Base-by-base conservation (phyloP, 2,113 vertebrate species). In the Oophaga pumilio region DNA sequence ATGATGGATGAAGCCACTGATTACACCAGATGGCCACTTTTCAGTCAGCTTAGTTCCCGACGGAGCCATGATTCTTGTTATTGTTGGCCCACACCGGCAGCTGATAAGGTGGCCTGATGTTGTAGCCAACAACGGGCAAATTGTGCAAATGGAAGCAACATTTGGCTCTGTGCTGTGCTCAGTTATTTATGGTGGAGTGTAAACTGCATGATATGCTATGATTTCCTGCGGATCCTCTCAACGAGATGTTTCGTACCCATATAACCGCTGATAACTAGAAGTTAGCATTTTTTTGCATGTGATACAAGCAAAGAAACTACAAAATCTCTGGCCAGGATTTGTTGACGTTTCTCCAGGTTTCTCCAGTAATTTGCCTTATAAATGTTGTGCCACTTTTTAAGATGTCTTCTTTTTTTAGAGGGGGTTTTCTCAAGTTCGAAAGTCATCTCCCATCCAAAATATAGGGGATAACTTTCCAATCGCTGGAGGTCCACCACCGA, bases 1-100 rank as follows among this genome's bases (percentile, higher is more conserved):
- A 20, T 74, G 71, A 74, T 74, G 71, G 71, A 74, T 74, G 43
- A 74, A 49, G 33, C 71, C 43, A 74, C 50, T 20, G 71, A 74
- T 74, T 49, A 50, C 18, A 74, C 33, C 71, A 74, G 71, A 74
- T 74, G 71, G 71, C 43, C 71, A 18, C 71, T 50, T 74, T 43
- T 50, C 18, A 17, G 1, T 50, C 71, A 49, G 18, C 11, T 74
- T 74, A 18, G 71, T 74, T 74, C 43, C 69, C 71, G 12, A 33
- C 18, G 71, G 71, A 74, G 43, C 22, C 71, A 50, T 74, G 43
- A 74, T 50, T 74, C 18, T 50, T 74, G 43, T 74, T 74, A 50
- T 74, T 74, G 71, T 74, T 74, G 71, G 71, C 18, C 33, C 49
- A 74, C 71, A 50, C 33, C 22, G 71, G 71, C 18, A 74, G 22